Base-by-base conservation (phyloP, 2,888 invertebrate species). In the Heliconius ethilla region DNA sequence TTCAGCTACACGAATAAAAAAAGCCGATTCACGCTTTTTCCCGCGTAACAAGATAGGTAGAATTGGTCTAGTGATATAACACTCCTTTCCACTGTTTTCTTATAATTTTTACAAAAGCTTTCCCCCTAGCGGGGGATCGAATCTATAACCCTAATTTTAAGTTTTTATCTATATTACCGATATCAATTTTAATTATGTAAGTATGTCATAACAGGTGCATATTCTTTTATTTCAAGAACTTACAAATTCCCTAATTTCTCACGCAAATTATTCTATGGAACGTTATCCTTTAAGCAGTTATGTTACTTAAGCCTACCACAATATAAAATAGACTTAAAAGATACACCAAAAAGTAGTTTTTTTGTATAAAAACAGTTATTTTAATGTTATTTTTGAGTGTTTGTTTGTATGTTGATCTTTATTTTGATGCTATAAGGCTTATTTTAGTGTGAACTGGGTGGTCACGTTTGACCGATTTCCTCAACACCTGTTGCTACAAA, bases 261-360 rank as follows among this genome's bases (percentile, higher is more conserved):
- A 90, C 90, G 87, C 75, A 79, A 87, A 80, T 69, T 85, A 85
- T 75, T 85, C 83, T 81, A 87, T 84, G 89, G 90, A 90, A 90
- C 90, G 83, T 51, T 75, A 55, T 67, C 65, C 72, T 75, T 55
- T 75, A 79, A 79, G 76, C 78, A 70, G 73, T 65, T 29, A 75
- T 76, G 69, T 67, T 69, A 29, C 29, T 59, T 33, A 63, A 18
- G 27, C 59, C 51, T 51, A 27, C 9, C n/a, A 11, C 45, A 77
- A 22, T 22, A 40, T 1, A 72, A 79, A 72, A 74, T 70, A 27
- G 6, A 65, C 33, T 73, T 62, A 62, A 70, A 9, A 11, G 9
- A 22, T 3, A 27, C 45, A 45, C 3, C 10, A 74, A 15, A 40
- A 69, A 40, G 69, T 7, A 27, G 15, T 3, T 15, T 69, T 69